Conservation (phyloP, 2,797 vertebrate species). For the Philypnodon macrostomus region DNA sequence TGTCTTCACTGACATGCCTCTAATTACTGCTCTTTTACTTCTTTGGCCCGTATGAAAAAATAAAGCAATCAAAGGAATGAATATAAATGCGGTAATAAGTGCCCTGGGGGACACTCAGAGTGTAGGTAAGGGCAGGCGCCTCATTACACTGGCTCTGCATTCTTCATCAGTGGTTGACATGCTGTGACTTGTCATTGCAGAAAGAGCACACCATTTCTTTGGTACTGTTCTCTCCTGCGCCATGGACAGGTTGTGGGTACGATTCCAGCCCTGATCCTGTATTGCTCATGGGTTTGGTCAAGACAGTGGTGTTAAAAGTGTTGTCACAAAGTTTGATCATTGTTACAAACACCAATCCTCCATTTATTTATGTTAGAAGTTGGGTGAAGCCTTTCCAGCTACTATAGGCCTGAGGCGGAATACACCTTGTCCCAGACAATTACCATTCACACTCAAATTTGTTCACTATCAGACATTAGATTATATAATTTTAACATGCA, state of each 20-base stretch:
- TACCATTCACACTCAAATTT: no score
- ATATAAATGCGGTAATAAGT: constrained; percentile 79
- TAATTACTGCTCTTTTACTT: constrained; percentile 49
- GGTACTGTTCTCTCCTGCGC: constrained; percentile 35
- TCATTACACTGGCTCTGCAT: constrained; percentile 76
- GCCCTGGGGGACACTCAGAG: constrained; percentile 67
- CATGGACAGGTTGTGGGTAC: constrained; percentile 31
- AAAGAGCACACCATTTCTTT: constrained; percentile 49
- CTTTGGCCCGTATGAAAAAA: constrained; percentile 67
- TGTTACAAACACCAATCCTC: no score
- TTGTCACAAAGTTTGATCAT: background rate
- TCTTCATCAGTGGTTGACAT: constrained; percentile 65
- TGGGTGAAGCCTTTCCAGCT: no score
- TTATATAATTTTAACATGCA: no score
- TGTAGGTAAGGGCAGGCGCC: constrained; percentile 77
- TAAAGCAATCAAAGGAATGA: constrained; percentile 73
- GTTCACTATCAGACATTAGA: no score
- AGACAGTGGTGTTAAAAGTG: constrained; percentile 36
- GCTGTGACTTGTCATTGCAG: constrained; percentile 63
- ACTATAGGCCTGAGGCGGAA: no score
- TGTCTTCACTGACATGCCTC: constrained; percentile 46
- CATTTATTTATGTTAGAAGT: no score
- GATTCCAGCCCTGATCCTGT: constrained; percentile 13
- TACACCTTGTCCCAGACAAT: no score
- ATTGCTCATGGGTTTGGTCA: constrained; percentile 26